Evolutionary conservation across 1,140 invertebrate species (phyloP).

Genomic region (Eriocheir sinensis): DNA sequence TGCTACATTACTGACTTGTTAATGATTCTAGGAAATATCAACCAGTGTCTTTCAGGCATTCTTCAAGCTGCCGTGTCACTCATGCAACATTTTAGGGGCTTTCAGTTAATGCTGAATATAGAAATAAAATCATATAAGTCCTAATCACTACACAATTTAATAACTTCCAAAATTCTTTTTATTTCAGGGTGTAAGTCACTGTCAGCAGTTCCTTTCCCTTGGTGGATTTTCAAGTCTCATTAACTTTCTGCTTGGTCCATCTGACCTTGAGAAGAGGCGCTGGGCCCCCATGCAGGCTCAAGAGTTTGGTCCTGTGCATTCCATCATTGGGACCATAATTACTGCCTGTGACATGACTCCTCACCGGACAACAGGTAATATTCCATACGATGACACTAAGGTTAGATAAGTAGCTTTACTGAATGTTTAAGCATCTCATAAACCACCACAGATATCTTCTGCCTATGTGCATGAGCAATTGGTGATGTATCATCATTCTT

Average conservation of each 20-base stretch:
- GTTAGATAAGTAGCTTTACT: background rate
- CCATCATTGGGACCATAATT: slow-evolving; percentile 81
- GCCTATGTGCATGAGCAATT: too few relatives aligned
- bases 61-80: too few relatives aligned
- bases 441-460: background rate
- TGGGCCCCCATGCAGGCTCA: slow-evolving; percentile 83
- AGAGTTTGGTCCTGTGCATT: slow-evolving; percentile 82
- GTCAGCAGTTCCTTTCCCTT: slow-evolving; percentile 82
- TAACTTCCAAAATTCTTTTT: slow-evolving; percentile 41
- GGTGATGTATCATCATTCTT: too few relatives aligned
- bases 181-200: slow-evolving; percentile 82
- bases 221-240: slow-evolving; percentile 82
- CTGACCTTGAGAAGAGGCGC: slow-evolving; percentile 79
- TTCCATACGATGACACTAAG: background rate
- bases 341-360: slow-evolving; percentile 60
- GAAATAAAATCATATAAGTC: too few relatives aligned
- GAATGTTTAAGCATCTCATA: background rate
- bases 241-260: slow-evolving; percentile 82
- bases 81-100: too few relatives aligned
- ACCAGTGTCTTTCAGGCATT: too few relatives aligned
- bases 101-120: too few relatives aligned
- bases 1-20: background rate
- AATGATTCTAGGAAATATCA: too few relatives aligned
- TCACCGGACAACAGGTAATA: slow-evolving; percentile 66
- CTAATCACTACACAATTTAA: too few relatives aligned